These are phyloP conservation scores for Sminthopsis crassicaudata DNA, from an alignment of 2,113 vertebrate genomes.

Conservation along the genomic window DNA sequence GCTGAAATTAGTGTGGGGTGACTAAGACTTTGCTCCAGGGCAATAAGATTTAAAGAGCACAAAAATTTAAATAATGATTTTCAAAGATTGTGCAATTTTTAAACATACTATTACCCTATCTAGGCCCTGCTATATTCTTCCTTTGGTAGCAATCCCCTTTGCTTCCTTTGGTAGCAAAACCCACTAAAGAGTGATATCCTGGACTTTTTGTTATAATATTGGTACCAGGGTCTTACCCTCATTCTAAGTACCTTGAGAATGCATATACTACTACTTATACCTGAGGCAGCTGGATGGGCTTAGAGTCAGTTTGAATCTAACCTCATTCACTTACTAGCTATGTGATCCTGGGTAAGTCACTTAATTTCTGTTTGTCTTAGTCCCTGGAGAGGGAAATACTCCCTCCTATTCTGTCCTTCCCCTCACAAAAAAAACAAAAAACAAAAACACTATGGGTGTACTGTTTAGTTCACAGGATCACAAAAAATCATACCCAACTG, in stretches of 20 bases:
- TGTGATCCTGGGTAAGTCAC: background rate
- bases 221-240: background rate
- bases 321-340: background rate
- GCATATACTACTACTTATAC: background rate
- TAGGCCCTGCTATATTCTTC: background rate
- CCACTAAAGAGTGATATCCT: background rate
- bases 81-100: background rate
- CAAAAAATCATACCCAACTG: background rate
- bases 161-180: background rate
- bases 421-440: background rate
- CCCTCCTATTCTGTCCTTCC: too few relatives aligned
- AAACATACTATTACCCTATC: background rate
- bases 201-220: background rate
- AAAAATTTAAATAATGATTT: background rate
- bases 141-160: background rate
- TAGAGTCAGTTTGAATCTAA: background rate
- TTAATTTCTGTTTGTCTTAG: background rate
- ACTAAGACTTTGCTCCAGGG: background rate
- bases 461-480: background rate
- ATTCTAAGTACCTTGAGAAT: background rate
- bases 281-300: background rate
- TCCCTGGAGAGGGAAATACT: background rate
- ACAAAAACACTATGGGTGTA: background rate
- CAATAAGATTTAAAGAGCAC: background rate
- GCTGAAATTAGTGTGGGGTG: background rate